phyloP scores from a whole-genome alignment of 2,888 invertebrate species.

The Ectemnius lituratus region DNA sequence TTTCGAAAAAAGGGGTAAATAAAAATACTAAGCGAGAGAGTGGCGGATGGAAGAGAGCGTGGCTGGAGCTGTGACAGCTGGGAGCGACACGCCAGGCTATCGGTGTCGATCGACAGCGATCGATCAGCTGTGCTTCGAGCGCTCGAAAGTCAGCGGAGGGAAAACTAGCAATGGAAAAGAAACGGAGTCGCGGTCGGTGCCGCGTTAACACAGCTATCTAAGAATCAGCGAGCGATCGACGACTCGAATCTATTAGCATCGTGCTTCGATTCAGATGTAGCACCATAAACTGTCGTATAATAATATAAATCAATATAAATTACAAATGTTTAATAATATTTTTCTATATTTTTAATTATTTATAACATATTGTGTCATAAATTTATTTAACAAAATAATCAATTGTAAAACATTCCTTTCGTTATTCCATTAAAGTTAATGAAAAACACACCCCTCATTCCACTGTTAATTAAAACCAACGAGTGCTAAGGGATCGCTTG shows the following conservation, averaged over 20 bases:
- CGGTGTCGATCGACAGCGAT: conserved; percentile 18
- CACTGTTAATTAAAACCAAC: too few species aligned
- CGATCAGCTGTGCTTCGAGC: conserved; percentile 22
- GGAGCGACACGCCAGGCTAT: conserved; percentile 7
- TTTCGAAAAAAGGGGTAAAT: too few species aligned
- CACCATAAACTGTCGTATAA: not conserved
- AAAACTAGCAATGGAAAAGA: conserved; percentile 18
- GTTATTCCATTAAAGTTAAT: too few species aligned
- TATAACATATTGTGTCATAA: too few species aligned
- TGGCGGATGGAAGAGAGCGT: conserved; percentile 8
- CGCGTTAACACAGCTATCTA: conserved; percentile 22
- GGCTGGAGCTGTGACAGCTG: too few species aligned
- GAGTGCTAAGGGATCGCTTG: too few species aligned
- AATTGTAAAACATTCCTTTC: too few species aligned
- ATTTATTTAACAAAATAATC: too few species aligned
- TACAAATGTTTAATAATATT: too few species aligned
- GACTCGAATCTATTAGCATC: conserved; percentile 32
- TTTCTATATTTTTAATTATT: too few species aligned
- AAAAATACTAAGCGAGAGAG: too few species aligned
- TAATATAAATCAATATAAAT: not conserved
- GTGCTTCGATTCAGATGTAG: conserved; percentile 15
- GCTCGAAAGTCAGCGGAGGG: conserved; percentile 19
- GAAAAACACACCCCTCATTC: too few species aligned
- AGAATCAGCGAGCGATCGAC: conserved; percentile 21
- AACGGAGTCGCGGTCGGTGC: not conserved